Evolutionary conservation across 2,797 vertebrate species (phyloP).

Genomic region (Thamnophis elegans): DNA sequence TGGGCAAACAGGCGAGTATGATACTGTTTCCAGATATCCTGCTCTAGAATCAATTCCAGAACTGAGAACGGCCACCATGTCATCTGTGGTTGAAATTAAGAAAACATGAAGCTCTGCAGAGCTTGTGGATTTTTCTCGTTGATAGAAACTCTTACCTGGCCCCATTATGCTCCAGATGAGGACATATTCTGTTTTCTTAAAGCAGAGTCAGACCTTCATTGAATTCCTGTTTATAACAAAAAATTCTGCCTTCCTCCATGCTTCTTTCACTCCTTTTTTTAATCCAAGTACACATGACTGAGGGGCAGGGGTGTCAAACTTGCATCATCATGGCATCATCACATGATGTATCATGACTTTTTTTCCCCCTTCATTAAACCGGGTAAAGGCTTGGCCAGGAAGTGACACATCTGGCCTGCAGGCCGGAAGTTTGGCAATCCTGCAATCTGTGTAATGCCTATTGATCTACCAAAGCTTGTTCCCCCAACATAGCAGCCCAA

Average conservation of each 20-base stretch:
- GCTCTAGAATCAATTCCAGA: not conserved
- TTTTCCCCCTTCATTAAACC: too few relatives aligned
- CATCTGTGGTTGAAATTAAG: not conserved
- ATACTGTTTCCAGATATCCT: not conserved
- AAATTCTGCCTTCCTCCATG: not conserved
- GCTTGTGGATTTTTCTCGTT: not conserved
- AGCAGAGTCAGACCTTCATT: not conserved
- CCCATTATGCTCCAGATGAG: not conserved
- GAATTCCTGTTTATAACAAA: not conserved
- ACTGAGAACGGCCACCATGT: not conserved
- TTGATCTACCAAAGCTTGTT: not conserved
- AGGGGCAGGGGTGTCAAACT: not conserved
- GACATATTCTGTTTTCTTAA: not conserved
- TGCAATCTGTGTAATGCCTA: not conserved
- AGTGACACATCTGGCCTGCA: too few relatives aligned
- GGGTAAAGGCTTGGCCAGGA: fast-evolving
- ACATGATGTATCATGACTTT: too few relatives aligned
- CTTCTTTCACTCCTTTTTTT: not conserved
- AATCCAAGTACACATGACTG: not conserved
- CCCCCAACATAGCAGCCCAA: not conserved
- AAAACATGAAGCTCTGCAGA: not conserved
- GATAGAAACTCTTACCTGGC: not conserved
- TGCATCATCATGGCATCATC: too few relatives aligned
- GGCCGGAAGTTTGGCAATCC: too few relatives aligned
- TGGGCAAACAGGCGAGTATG: not conserved